Evolutionary conservation across 2,888 invertebrate genomes (phyloP), one percentile per base, ranked within the genome.

Genomic region (Timema podura): DNA sequence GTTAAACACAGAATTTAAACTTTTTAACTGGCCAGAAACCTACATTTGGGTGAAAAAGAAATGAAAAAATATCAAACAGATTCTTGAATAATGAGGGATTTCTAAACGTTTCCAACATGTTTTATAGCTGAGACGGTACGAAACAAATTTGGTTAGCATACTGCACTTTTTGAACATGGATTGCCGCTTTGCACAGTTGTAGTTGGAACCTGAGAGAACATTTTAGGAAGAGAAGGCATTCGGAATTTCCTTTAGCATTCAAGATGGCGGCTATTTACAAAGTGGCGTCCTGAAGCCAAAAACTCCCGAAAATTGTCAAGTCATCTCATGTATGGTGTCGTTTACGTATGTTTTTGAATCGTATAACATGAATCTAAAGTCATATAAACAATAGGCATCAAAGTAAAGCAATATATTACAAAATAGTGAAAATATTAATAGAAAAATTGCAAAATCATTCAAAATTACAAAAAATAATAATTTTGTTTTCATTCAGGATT

Each of bases 171-270:
- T 54, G 54, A 54, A 54, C 54, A 54, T 16, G 16, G 13, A 54
- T 15, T 54, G 54, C n/a, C n/a, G 10, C 10, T 13, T 54, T 6
- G 54, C 54, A 54, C 1, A 54, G 2, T 54, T 54, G 2, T 13
- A 54, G 54, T 54, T 54, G 54, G n/a, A 54, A 54, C 54, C n/a
- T 54, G 16, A 54, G 54, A 54, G 54, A 54, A 54, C 54, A 54
- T 7, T 54, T 54, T 54, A 54, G n/a, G 54, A 54, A 54, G 54
- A 16, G 54, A 16, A 54, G 54, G 54, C 7, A 54, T 2, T 54
- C 54, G 2, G 16, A 5, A 54, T 54, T 54, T 13, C 54, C 1
- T 6, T 54, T 54, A 6, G 54, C 5, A 54, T 54, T 54, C 10
- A 54, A 54, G 1, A 54, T 54, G 6, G 54, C 6, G 7, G 54